phyloP scores from a whole-genome alignment of 2,888 invertebrate species.

The Orchesella flavescens region DNA sequence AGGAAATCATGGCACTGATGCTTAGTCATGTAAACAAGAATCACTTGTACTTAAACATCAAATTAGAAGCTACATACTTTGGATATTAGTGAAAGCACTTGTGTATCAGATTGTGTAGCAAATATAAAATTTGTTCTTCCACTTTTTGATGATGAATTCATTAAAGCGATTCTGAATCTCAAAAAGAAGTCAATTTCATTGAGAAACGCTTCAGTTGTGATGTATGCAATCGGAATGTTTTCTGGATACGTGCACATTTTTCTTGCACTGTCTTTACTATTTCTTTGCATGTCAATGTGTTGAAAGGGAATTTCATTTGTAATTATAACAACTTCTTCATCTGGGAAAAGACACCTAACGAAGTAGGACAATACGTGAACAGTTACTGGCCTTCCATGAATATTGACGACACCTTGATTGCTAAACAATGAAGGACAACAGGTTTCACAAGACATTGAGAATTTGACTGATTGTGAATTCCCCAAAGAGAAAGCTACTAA shows the following conservation, averaged over 20 bases:
- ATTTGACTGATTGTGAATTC: background rate
- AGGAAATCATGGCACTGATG: background rate
- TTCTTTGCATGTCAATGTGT: background rate
- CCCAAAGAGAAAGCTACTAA: background rate
- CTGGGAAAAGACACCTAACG: constrained; percentile 34
- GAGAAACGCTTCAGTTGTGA: constrained; percentile 14
- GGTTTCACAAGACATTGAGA: background rate
- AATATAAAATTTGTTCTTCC: constrained; percentile 37
- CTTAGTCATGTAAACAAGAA: background rate
- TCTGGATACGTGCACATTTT: constrained; percentile 18
- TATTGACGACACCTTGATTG: constrained; percentile 37
- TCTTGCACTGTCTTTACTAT: background rate
- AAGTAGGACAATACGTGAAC: constrained; percentile 35
- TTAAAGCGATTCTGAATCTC: background rate
- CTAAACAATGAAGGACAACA: constrained; percentile 48
- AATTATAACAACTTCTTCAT: constrained; percentile 37
- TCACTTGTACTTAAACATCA: background rate
- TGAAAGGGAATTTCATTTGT: constrained; percentile 10
- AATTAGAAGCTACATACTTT: background rate
- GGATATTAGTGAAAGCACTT: constrained; percentile 18
- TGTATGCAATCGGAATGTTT: constrained; percentile 27
- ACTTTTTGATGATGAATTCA: background rate
- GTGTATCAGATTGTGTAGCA: background rate
- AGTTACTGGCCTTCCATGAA: background rate
- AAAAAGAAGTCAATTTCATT: constrained; percentile 20